Evolutionary conservation across 2,113 vertebrate species (phyloP), one percentile per base, ranked within the genome.

Genomic region (Chamaea fasciata): DNA sequence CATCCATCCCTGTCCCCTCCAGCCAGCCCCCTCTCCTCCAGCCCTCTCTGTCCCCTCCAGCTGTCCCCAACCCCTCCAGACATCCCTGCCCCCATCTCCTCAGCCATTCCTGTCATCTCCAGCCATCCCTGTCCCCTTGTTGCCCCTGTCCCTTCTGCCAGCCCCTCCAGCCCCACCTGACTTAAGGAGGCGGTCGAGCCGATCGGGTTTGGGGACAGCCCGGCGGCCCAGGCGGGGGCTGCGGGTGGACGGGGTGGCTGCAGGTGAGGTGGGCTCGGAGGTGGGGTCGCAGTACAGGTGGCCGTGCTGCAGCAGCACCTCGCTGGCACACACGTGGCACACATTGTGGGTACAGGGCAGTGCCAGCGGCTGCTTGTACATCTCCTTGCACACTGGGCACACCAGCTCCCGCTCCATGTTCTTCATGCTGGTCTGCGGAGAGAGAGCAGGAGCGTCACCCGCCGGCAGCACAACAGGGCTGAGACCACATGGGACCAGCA

Each of bases 321-420:
- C 99, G 2, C 98, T 98, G 41, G 99, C 99, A 84, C 99, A 99
- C 82, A 99, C 97, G 87, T 99, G 98, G 96, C 99, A 99, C 60
- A 99, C 99, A 2, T 98, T 99, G 98, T 99, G 99, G 81, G 98
- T 91, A 74, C 99, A 99, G 1, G 99, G 99, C 97, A 99, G 97
- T 5, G 99, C 98, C 89, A 99, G 92, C 0, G 99, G 99, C 97
- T 99, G 99, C 97, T 99, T 99, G 97, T 99, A 99, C 98, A 99
- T 99, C 94, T 99, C 99, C 57, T 99, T 99, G 95, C 99, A 99
- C 97, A 99, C 98, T 0, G 99, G 99, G 82, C 99, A 99, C 46
- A 98, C 98, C 92, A 99, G 98, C 94, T 99, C 99, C 68, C 98
- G 97, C 93, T 99, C 99, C 98, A 99, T 99, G 80, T 98, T 99